Conservation (phyloP, 1,140 invertebrate species). For the Sycobia sp. region DNA sequence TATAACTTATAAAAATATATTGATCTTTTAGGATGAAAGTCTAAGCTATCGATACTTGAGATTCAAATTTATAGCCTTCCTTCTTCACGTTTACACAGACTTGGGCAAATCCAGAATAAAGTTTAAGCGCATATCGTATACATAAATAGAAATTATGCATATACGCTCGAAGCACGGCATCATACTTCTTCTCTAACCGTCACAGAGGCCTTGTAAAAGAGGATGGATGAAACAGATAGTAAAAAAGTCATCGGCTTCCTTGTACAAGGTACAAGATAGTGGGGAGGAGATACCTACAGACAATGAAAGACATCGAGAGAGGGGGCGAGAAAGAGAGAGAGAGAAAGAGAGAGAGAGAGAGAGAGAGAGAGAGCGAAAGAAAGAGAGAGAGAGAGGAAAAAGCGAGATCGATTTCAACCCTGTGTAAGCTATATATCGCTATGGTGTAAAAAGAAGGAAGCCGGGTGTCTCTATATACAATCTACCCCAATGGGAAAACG, state of each 20-base stretch:
- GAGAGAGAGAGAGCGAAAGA: too few species aligned
- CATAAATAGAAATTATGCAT: conserved; percentile 1
- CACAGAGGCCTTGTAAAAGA: too few species aligned
- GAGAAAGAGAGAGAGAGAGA: background rate
- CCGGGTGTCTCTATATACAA: conserved; percentile 1
- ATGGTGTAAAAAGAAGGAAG: conserved; percentile 20
- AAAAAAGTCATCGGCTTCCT: too few species aligned
- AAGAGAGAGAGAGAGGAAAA: too few species aligned
- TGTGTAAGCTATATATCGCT: conserved; percentile 4
- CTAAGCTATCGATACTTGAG: too few species aligned
- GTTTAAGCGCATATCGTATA: conserved; percentile 22
- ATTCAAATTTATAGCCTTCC: too few species aligned
- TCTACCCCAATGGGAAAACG: conserved; percentile 31
- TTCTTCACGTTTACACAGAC: too few species aligned
- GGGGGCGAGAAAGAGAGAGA: too few species aligned
- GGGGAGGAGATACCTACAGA: background rate
- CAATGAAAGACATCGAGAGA: conserved; percentile 1
- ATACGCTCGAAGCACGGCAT: conserved; percentile 22
- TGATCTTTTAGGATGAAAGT: too few species aligned
- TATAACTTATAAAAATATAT: too few species aligned
- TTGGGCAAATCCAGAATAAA: too few species aligned
- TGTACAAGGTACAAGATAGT: background rate
- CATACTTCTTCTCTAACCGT: conserved; percentile 7
- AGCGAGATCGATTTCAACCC: conserved; percentile 25
- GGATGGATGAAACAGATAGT: too few species aligned